phyloP scores from a whole-genome alignment of 1,140 invertebrate genomes.

The Drosophila ananassae region DNA sequence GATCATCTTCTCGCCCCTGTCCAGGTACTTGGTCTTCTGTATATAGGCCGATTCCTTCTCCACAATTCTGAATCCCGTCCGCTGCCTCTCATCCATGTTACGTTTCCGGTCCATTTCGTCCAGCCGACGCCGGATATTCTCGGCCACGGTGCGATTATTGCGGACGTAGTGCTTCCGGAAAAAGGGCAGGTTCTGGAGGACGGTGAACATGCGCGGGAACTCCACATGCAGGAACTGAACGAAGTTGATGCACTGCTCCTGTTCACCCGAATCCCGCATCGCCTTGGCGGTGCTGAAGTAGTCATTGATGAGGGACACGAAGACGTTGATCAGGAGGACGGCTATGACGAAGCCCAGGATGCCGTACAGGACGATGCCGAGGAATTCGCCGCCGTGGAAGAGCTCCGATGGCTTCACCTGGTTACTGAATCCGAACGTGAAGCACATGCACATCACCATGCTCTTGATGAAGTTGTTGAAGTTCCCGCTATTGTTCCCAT shows the following conservation, averaged over 20 bases:
- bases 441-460: slow-evolving; percentile 50
- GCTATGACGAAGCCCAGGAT: slow-evolving; percentile 55
- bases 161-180: slow-evolving; percentile 39
- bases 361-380: slow-evolving; percentile 55
- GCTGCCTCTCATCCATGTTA: neutral
- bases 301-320: slow-evolving; percentile 60
- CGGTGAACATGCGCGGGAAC: slow-evolving; percentile 2
- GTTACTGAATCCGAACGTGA: slow-evolving; percentile 59
- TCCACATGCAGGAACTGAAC: slow-evolving; percentile 60
- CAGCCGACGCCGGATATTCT: slow-evolving; percentile 8
- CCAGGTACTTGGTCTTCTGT: neutral
- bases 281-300: slow-evolving; percentile 51
- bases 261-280: slow-evolving; percentile 7
- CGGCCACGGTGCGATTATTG: slow-evolving; percentile 31
- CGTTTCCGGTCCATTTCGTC: neutral
- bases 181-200: slow-evolving; percentile 8
- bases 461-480: slow-evolving; percentile 45
- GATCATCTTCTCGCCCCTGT: slow-evolving; percentile 19
- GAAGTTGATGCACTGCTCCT: slow-evolving; percentile 35
- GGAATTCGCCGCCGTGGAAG: slow-evolving; percentile 34
- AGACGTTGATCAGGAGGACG: slow-evolving; percentile 56
- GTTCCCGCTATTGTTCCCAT: slow-evolving; percentile 56
- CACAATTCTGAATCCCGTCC: neutral
- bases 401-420: slow-evolving; percentile 49
- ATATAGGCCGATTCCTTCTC: neutral